Evolutionary conservation across 2,888 invertebrate species (phyloP).

Genomic region (Lasioglossum malachurum): DNA sequence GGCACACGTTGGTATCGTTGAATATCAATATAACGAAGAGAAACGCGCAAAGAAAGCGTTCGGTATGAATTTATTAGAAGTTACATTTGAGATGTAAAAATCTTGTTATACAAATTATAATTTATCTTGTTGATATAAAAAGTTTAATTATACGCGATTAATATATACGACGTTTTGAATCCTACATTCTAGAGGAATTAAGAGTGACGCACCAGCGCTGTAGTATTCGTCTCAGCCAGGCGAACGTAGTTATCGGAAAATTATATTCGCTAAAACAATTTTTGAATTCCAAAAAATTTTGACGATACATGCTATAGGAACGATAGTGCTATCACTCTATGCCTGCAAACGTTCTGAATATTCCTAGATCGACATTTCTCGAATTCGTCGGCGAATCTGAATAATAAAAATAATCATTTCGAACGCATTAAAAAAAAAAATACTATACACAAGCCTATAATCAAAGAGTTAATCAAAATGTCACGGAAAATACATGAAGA

Average conservation of each 20-base stretch:
- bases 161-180: constrained; percentile 28
- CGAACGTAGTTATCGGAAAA: too few relatives aligned
- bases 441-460: constrained; percentile 35
- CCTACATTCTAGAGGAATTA: constrained; percentile 16
- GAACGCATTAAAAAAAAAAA: neutral
- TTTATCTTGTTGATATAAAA: constrained; percentile 17
- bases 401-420: too few relatives aligned
- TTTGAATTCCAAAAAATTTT: constrained; percentile 18
- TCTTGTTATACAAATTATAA: constrained; percentile 13
- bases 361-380: constrained; percentile 26
- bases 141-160: constrained; percentile 18
- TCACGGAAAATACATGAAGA: neutral
- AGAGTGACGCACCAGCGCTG: neutral
- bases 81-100: neutral
- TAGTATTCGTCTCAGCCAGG: neutral
- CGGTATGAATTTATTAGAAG: neutral
- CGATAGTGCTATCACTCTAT: constrained; percentile 4
- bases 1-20: neutral
- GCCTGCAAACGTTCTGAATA: neutral
- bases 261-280: neutral
- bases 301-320: constrained; percentile 9
- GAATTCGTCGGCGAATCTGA: neutral
- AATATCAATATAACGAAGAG: constrained; percentile 3
- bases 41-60: neutral
- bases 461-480: constrained; percentile 66